These are phyloP conservation scores for Spodoptera exigua DNA, from an alignment of 2,888 invertebrate genomes.

Conservation along the genomic window DNA sequence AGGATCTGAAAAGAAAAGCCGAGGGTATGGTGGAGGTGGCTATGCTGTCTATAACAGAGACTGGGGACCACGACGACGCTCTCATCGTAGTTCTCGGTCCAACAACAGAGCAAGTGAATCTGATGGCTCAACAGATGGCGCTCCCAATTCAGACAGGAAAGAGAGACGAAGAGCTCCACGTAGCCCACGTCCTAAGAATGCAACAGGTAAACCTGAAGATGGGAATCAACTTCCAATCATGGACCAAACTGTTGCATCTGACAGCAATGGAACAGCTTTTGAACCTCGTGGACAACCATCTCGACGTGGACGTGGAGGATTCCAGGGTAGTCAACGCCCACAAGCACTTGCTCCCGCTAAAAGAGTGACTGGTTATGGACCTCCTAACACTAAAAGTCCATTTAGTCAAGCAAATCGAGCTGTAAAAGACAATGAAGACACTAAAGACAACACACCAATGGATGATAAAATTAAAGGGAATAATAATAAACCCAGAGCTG, in stretches of 20 bases:
- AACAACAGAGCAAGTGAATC: slow-evolving; percentile 91
- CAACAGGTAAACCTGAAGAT: slow-evolving; percentile 89
- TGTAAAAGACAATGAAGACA: slow-evolving; percentile 79
- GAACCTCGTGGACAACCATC: slow-evolving; percentile 97
- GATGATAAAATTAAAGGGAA: slow-evolving; percentile 92
- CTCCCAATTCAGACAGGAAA: slow-evolving; percentile 87
- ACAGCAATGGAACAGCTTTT: slow-evolving; percentile 91
- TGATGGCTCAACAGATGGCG: slow-evolving; percentile 93
- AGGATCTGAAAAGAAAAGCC: slow-evolving; percentile 87
- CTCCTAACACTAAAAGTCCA: slow-evolving; percentile 94
- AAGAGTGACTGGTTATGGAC: slow-evolving; percentile 93
- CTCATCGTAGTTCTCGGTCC: slow-evolving; percentile 83
- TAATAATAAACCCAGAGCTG: slow-evolving; percentile 91
- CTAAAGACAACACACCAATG: slow-evolving; percentile 73
- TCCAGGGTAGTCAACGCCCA: slow-evolving; percentile 81
- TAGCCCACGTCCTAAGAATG: slow-evolving; percentile 89
- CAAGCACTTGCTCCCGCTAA: slow-evolving; percentile 84
- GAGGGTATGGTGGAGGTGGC: slow-evolving; percentile 81
- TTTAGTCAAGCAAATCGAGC: slow-evolving; percentile 89
- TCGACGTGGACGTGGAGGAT: slow-evolving; percentile 93
- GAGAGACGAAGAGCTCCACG: slow-evolving; percentile 88
- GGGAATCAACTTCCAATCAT: slow-evolving; percentile 63
- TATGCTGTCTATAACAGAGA: slow-evolving; percentile 85
- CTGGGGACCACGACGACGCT: slow-evolving; percentile 85
- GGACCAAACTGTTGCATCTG: slow-evolving; percentile 67